These are phyloP conservation scores for Spheniscus mendiculus DNA, from an alignment of 2,113 vertebrate genomes.

Conservation along the genomic window DNA sequence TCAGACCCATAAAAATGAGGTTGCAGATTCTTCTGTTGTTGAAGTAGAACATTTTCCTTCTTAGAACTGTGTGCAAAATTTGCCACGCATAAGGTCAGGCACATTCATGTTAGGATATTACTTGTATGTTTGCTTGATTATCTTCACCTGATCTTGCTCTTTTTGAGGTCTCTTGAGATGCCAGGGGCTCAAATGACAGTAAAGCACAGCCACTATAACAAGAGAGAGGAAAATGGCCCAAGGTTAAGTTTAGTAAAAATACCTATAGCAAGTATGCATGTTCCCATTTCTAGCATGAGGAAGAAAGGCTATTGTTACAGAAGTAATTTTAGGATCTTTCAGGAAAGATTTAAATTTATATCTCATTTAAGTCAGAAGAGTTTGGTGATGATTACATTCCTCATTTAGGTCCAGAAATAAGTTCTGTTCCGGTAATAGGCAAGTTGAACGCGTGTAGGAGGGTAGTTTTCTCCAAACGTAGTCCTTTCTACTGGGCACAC, in stretches of 20 bases:
- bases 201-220: conserved; percentile 74
- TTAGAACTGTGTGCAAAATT: neutral
- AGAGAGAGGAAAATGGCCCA: neutral
- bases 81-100: conserved; percentile 6
- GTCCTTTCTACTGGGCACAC: neutral
- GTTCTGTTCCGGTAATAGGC: neutral
- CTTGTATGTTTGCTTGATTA: neutral
- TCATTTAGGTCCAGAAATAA: neutral
- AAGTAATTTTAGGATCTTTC: neutral
- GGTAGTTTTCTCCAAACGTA: neutral
- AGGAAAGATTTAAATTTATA: neutral
- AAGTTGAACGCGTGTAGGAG: accelerated
- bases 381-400: neutral
- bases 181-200: conserved; percentile 69
- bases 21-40: neutral
- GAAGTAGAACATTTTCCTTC: neutral
- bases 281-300: neutral
- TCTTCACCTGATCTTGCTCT: neutral
- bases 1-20: neutral
- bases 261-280: neutral
- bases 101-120: neutral
- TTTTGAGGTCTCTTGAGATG: neutral
- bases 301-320: neutral
- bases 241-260: neutral
- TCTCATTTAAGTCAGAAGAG: neutral